Evolutionary conservation across 2,888 invertebrate species (phyloP).

Genomic region (Pyrrhosoma nymphula): DNA sequence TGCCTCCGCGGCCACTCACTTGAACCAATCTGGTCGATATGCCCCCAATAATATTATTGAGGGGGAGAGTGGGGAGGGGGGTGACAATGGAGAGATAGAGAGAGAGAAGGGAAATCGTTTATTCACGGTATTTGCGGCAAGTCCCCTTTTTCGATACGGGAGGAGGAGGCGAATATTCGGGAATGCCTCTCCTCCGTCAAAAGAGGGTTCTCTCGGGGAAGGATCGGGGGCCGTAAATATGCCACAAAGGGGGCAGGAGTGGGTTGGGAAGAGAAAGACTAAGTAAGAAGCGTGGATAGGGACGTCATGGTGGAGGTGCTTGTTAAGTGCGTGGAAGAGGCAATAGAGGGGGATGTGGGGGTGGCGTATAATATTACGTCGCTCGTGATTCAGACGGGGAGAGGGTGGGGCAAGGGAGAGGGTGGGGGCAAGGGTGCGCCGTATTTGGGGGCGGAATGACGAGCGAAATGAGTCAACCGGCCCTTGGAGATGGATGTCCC

Average conservation of each 20-base stretch:
- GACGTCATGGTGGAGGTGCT: background rate
- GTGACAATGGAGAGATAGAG: no score
- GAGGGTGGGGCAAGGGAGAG: no score
- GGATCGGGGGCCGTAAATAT: background rate
- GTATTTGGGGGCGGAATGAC: no score
- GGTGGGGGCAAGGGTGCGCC: background rate
- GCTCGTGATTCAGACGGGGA: background rate
- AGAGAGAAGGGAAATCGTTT: background rate
- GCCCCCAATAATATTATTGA: background rate
- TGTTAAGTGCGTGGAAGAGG: background rate
- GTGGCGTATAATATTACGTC: background rate
- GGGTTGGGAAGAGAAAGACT: background rate
- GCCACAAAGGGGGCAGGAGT: background rate
- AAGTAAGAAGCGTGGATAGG: background rate
- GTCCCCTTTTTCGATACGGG: background rate
- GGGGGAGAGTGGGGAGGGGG: background rate
- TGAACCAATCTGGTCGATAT: constrained; percentile 26
- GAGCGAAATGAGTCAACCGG: constrained; percentile 15
- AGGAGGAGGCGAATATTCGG: background rate
- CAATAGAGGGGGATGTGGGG: background rate
- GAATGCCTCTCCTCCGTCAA: background rate
- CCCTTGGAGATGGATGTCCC: background rate
- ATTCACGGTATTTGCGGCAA: background rate
- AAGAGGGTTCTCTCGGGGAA: background rate
- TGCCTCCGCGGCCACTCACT: background rate